Percentiles rank a stretch among this genome's conserved stretches.
Conservation (phyloP, 2,888 invertebrate genomes). For the Acronicta alni region DNA sequence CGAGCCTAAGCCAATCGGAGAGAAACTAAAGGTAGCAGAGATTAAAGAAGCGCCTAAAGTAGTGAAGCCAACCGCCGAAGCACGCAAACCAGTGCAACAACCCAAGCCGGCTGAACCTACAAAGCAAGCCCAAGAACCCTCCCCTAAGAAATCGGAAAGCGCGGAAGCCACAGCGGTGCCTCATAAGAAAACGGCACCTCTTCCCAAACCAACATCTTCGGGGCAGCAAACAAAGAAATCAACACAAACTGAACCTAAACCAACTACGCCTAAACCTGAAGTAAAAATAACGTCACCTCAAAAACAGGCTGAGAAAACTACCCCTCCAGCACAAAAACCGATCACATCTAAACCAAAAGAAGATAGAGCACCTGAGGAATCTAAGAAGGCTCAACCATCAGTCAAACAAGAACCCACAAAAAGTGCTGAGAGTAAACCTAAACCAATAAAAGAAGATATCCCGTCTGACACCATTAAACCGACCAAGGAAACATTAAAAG, state of each 20-base stretch:
- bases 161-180: not conserved
- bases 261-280: conserved; percentile 41
- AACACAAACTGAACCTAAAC: conserved; percentile 26
- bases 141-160: conserved; percentile 18
- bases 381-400: conserved; percentile 33
- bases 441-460: conserved; percentile 88
- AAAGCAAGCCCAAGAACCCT: conserved; percentile 40
- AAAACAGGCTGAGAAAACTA: conserved; percentile 38
- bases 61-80: conserved; percentile 35
- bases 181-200: not conserved
- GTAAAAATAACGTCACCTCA: conserved; percentile 51
- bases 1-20: not conserved
- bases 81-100: conserved; percentile 46
- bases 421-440: conserved; percentile 47
- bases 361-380: conserved; percentile 38
- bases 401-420: conserved; percentile 44
- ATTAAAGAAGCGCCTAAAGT: conserved; percentile 55
- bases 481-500: conserved; percentile 87
- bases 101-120: conserved; percentile 48
- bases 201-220: conserved; percentile 30
- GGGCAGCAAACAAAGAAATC: conserved; percentile 19
- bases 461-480: conserved; percentile 88
- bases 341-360: conserved; percentile 12
- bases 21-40: conserved; percentile 32
- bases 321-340: conserved; percentile 31